Base-by-base conservation (phyloP, 2,797 vertebrate species). In the Meda fulgida region DNA sequence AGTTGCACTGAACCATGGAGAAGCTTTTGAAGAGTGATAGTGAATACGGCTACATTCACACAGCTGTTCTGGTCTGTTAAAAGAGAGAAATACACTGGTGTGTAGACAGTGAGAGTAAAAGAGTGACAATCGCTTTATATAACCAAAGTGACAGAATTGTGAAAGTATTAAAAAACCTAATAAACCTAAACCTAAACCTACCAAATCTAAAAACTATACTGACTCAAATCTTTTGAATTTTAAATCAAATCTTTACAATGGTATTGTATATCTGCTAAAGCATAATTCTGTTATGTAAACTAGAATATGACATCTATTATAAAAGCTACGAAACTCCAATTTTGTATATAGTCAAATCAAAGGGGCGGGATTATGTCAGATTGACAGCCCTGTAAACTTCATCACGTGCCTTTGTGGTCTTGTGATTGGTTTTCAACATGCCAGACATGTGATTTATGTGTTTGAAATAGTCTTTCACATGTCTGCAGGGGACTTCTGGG, bases 391-490 rank as follows among this genome's bases (percentile, higher is more conserved):
- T 51, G 71, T 75, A 43, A 48, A 48, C 51, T 73, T 60, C 43
- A 21, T 31, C 21, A 40, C 8, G 11, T 34, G 58, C 9, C 40
- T 21, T 65, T 83, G 55, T 66, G 40, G 71, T n/a, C 29, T 10
- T 11, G 5, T 83, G 81, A 65, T 66, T 75, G 71, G 71, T 36
- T 51, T 83, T 38, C 70, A 75, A 40, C 40, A 21, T 63, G 29
- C 51, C 31, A 66, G 80, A 81, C 69, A 58, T 71, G 71, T 75
- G 81, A 83, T 75, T 21, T 51, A 36, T 83, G 38, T 38, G 43
- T 83, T 83, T 83, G 31, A 67, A 83, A 83, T 26, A 10, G 26
- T 76, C 60, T 76, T 67, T 76, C 23, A 53, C 46, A 31, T 67
- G 31, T 55, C 81, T 76, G 72, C 48, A 67, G 46, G 16, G 72